phyloP scores from a whole-genome alignment of 2,888 invertebrate genomes.

The Tenthredo livida region DNA sequence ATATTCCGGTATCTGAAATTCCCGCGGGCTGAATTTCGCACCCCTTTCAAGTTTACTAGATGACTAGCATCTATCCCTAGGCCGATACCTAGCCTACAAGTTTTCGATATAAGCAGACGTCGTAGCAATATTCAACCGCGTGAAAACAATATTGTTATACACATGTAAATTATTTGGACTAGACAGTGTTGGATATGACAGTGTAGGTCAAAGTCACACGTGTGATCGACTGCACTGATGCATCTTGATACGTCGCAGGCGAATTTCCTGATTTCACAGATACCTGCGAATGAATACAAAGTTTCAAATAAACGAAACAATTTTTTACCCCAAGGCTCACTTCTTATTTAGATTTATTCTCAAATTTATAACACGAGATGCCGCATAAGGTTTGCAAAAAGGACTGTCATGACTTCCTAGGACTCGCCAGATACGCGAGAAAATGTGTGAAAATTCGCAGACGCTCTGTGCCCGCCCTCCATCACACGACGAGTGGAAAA shows the following conservation, averaged over 20 bases:
- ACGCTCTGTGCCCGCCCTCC: too few species aligned
- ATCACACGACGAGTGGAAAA: too few species aligned
- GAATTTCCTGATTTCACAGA: background rate
- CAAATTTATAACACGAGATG: background rate
- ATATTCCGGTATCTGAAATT: too few species aligned
- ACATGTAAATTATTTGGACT: too few species aligned
- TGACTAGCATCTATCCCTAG: too few species aligned
- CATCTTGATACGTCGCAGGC: constrained; percentile 1
- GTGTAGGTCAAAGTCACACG: background rate
- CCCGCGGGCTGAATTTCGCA: too few species aligned
- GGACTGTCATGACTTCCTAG: background rate
- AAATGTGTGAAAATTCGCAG: background rate
- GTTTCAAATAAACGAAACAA: background rate
- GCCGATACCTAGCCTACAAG: too few species aligned
- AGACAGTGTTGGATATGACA: background rate
- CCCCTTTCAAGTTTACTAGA: too few species aligned
- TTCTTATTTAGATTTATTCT: background rate
- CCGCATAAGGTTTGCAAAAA: background rate
- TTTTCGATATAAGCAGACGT: too few species aligned
- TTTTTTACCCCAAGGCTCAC: background rate
- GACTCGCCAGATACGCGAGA: background rate
- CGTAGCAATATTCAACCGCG: too few species aligned
- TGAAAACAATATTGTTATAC: too few species aligned
- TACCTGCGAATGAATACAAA: background rate
- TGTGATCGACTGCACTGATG: background rate